phyloP scores from a whole-genome alignment of 1,140 invertebrate genomes.

The Ladona fulva region DNA sequence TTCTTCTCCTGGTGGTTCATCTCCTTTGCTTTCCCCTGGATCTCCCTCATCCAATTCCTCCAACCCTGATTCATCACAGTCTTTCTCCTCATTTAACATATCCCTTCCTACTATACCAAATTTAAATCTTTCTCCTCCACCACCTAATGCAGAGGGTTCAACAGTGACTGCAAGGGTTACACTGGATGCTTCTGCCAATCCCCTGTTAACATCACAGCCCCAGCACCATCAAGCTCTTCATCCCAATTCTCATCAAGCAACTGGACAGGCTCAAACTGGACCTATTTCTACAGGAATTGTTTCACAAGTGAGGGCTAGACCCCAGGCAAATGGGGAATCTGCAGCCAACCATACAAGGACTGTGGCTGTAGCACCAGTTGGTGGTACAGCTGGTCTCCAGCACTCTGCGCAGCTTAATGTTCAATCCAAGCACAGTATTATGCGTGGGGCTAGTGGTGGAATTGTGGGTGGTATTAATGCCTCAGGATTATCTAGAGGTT shows the following conservation, averaged over 20 bases:
- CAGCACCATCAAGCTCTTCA: slow-evolving; percentile 25
- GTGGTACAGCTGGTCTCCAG: neutral
- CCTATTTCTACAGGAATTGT: neutral
- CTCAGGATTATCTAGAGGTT: neutral
- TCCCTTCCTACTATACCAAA: slow-evolving; percentile 16
- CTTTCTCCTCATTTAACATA: slow-evolving; percentile 15
- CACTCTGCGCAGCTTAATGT: neutral
- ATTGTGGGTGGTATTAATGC: neutral
- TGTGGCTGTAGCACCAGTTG: neutral
- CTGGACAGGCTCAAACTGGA: neutral
- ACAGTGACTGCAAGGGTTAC: neutral
- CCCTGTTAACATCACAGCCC: slow-evolving; percentile 27
- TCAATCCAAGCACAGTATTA: slow-evolving; percentile 6
- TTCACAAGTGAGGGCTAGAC: neutral
- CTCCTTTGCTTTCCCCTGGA: slow-evolving; percentile 13
- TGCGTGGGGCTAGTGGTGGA: neutral
- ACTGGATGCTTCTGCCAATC: neutral
- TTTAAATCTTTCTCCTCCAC: slow-evolving; percentile 11
- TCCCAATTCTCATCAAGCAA: neutral
- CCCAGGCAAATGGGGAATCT: neutral
- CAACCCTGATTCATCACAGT: slow-evolving; percentile 4
- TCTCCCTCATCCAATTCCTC: slow-evolving; percentile 20
- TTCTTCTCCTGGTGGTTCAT: slow-evolving; percentile 16
- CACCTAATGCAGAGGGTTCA: slow-evolving; percentile 18
- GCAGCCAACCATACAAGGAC: neutral